phyloP scores from a whole-genome alignment of 2,797 vertebrate genomes.

The Sciurus carolinensis region DNA sequence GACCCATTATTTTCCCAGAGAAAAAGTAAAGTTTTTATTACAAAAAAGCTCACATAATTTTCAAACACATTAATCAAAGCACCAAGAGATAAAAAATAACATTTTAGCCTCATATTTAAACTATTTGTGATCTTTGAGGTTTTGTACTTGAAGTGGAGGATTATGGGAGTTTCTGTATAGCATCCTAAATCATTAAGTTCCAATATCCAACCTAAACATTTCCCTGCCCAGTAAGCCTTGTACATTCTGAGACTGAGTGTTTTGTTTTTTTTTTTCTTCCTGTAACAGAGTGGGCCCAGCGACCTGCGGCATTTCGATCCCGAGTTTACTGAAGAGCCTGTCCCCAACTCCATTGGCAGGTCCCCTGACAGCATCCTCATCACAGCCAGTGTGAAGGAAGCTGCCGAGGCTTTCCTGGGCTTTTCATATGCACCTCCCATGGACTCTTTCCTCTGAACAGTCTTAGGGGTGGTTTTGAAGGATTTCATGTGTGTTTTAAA shows the following conservation, averaged over 20 bases:
- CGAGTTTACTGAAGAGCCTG: slow-evolving; percentile 98
- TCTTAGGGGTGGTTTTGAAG: slow-evolving; percentile 26
- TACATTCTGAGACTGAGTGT: neutral
- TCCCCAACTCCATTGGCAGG: slow-evolving; percentile 97
- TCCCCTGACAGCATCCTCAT: slow-evolving; percentile 97
- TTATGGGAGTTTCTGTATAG: neutral
- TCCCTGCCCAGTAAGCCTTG: neutral
- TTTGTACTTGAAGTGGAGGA: neutral
- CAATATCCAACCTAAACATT: neutral
- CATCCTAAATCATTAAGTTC: neutral
- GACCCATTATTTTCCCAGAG: neutral
- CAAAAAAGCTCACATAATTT: neutral
- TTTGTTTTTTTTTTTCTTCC: slow-evolving; percentile 9
- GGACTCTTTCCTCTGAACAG: slow-evolving; percentile 94
- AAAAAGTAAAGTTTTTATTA: neutral
- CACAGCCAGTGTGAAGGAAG: slow-evolving; percentile 97
- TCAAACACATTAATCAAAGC: neutral
- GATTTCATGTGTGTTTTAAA: slow-evolving; percentile 59
- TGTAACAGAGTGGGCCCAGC: slow-evolving; percentile 94
- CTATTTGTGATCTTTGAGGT: neutral
- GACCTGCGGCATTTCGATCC: slow-evolving; percentile 99
- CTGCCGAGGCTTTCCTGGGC: slow-evolving; percentile 96
- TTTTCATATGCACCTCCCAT: slow-evolving; percentile 97
- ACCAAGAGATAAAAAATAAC: neutral
- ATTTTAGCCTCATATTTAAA: neutral